Percentiles rank a stretch among this genome's conserved stretches.
phyloP scores from a whole-genome alignment of 2,113 vertebrate genomes.

The Phocoena sinus region DNA sequence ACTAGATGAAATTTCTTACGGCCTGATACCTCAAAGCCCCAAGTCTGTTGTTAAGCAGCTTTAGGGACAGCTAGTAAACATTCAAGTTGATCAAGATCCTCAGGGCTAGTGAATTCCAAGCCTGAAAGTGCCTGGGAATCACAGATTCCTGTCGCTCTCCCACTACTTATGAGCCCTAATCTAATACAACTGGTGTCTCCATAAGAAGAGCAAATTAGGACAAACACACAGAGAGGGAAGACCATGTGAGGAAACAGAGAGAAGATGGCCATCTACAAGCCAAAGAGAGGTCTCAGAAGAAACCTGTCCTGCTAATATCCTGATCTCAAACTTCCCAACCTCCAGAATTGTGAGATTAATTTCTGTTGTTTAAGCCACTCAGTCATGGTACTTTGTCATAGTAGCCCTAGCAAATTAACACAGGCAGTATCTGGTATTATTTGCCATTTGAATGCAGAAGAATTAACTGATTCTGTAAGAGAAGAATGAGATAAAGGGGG shows the following conservation, averaged over 20 bases:
- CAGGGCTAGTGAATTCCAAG: background rate
- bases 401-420: background rate
- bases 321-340: background rate
- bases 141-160: background rate
- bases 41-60: background rate
- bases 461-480: background rate
- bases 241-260: background rate
- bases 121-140: background rate
- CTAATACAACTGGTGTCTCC: background rate
- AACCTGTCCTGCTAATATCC: background rate
- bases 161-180: background rate
- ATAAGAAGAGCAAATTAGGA: background rate
- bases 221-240: background rate
- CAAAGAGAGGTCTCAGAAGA: background rate
- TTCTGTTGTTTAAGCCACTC: background rate
- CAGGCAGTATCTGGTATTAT: background rate
- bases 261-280: background rate
- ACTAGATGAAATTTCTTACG: background rate
- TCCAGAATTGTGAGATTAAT: background rate
- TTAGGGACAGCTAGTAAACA: background rate
- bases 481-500: background rate
- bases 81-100: background rate
- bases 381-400: background rate
- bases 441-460: background rate
- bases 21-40: background rate